Evolutionary conservation across 2,888 invertebrate genomes (phyloP).

Genomic region (Eupsilia transversa): DNA sequence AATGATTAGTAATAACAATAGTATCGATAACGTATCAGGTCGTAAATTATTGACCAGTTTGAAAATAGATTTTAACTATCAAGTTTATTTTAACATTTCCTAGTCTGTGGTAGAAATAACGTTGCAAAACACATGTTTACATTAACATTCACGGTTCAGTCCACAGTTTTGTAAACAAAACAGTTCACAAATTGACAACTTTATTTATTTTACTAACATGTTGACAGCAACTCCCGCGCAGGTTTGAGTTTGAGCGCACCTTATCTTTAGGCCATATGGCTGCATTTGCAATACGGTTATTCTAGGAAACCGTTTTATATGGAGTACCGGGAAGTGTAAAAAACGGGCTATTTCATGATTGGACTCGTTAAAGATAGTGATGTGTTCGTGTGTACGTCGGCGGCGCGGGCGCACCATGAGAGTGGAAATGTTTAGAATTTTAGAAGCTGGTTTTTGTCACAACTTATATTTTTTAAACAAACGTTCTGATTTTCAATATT

Average conservation of each 20-base stretch:
- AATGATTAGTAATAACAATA: slow-evolving; percentile 28
- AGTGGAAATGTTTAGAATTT: slow-evolving; percentile 32
- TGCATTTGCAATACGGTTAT: slow-evolving; percentile 75
- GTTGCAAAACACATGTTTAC: slow-evolving; percentile 25
- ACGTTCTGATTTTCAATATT: neutral
- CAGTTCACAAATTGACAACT: slow-evolving; percentile 58
- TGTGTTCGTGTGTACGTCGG: slow-evolving; percentile 49
- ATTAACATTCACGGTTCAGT: slow-evolving; percentile 35
- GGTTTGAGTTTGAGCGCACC: slow-evolving; percentile 55
- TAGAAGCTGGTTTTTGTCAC: slow-evolving; percentile 9
- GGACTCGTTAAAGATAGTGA: slow-evolving; percentile 58
- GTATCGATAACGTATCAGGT: slow-evolving; percentile 22
- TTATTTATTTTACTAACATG: slow-evolving; percentile 53
- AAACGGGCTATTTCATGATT: slow-evolving; percentile 68
- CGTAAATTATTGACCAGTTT: neutral
- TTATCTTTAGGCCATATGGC: slow-evolving; percentile 72
- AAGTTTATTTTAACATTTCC: slow-evolving; percentile 12
- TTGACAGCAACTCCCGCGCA: slow-evolving; percentile 61
- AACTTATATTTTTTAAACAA: neutral
- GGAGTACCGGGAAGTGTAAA: slow-evolving; percentile 75
- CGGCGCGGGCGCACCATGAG: slow-evolving; percentile 16
- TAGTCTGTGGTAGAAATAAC: slow-evolving; percentile 5
- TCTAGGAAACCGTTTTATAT: slow-evolving; percentile 73
- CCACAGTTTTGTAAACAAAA: slow-evolving; percentile 54
- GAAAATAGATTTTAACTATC: slow-evolving; percentile 10